phyloP scores from a whole-genome alignment of 2,888 invertebrate species.

The Megastigmus dorsalis region DNA sequence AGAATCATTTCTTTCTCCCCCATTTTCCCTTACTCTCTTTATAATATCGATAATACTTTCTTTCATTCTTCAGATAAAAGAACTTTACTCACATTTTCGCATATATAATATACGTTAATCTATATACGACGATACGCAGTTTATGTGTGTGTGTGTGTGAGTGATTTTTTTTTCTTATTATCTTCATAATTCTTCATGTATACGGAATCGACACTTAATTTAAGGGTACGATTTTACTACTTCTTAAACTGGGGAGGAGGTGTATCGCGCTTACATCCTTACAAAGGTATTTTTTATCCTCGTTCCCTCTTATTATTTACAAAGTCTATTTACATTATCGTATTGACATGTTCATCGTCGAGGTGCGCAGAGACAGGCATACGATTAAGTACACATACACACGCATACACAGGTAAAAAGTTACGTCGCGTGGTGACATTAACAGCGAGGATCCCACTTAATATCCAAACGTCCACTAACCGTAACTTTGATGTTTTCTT shows the following conservation, averaged over 20 bases:
- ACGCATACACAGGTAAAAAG: background rate
- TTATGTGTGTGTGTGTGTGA: too few relatives aligned
- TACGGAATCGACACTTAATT: constrained; percentile 22
- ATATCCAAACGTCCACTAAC: too few relatives aligned
- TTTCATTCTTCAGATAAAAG: constrained; percentile 28
- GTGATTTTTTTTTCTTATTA: constrained; percentile 13
- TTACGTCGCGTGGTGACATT: background rate
- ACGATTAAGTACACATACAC: constrained; percentile 4
- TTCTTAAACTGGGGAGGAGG: too few relatives aligned
- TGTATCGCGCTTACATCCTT: constrained; percentile 30
- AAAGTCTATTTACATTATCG: constrained; percentile 48
- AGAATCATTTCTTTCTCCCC: background rate
- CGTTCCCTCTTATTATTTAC: constrained; percentile 46
- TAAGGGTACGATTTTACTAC: constrained; percentile 12
- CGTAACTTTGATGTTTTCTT: constrained; percentile 17
- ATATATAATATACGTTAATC: constrained; percentile 2
- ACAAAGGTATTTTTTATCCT: constrained; percentile 24
- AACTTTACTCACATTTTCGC: constrained; percentile 1
- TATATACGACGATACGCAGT: background rate
- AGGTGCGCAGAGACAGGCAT: constrained; percentile 26
- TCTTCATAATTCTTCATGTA: background rate
- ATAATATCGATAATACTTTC: constrained; percentile 47
- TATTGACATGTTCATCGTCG: constrained; percentile 46
- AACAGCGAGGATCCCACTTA: constrained; percentile 22
- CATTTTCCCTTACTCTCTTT: background rate